Percentiles rank a stretch among this genome's conserved stretches.
phyloP scores from a whole-genome alignment of 2,797 vertebrate genomes.

The Arnoldichthys spilopterus region DNA sequence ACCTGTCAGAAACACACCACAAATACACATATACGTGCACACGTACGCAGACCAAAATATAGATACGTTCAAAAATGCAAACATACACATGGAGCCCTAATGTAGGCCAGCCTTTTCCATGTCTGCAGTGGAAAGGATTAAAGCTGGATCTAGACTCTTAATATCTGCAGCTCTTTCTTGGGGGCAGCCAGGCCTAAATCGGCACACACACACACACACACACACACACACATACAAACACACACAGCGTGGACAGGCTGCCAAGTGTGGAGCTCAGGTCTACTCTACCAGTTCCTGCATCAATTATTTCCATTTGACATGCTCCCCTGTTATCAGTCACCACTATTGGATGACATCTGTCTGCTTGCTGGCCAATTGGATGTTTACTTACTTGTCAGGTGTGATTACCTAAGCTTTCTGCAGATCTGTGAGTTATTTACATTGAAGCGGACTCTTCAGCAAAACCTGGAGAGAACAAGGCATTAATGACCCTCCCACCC shows the following conservation, averaged over 20 bases:
- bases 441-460: neutral
- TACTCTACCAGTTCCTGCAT: conserved; percentile 28
- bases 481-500: conserved; percentile 19
- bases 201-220: neutral
- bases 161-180: conserved; percentile 38
- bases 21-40: conserved; percentile 7
- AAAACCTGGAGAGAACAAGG: conserved; percentile 21
- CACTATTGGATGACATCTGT: conserved; percentile 23
- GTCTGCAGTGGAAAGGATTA: conserved; percentile 49
- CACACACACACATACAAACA: neutral
- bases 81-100: conserved; percentile 32
- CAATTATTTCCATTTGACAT: conserved; percentile 39
- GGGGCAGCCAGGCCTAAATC: conserved; percentile 4
- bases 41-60: neutral
- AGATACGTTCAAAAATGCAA: neutral
- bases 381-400: conserved; percentile 32
- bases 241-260: conserved; percentile 26
- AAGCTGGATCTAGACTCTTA: conserved; percentile 44
- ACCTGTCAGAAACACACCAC: conserved; percentile 36
- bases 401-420: conserved; percentile 24
- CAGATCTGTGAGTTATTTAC: conserved; percentile 19
- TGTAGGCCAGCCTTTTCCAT: conserved; percentile 50
- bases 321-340: conserved; percentile 6
- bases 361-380: conserved; percentile 20
- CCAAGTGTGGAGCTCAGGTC: conserved; percentile 23